Conservation (phyloP, 2,113 vertebrate species). For the Variabilichromis moorii region DNA sequence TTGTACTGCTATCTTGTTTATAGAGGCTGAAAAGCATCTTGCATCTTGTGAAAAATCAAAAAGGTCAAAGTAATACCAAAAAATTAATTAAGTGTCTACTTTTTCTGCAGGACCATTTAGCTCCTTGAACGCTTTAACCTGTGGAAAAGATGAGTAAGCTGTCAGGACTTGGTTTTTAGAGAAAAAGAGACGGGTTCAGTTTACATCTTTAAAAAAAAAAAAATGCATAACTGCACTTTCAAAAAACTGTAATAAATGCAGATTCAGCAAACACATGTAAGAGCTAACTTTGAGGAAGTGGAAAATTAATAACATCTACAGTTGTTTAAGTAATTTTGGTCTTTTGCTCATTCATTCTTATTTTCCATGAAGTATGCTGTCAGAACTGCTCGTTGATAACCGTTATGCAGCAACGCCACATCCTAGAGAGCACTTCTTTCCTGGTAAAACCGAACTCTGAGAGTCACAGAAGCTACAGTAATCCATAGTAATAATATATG, state of each 20-base stretch:
- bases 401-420: background rate
- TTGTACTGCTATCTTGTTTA: background rate
- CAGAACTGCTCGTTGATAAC: background rate
- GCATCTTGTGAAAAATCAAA: background rate
- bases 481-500: background rate
- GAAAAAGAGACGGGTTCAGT: background rate
- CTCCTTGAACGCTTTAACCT: background rate
- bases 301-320: conserved; percentile 11
- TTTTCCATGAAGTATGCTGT: background rate
- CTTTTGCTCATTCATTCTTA: background rate
- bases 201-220: background rate
- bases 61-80: background rate
- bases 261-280: conserved; percentile 2
- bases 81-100: background rate
- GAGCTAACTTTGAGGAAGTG: background rate
- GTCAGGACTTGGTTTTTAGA: background rate
- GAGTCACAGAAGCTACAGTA: background rate
- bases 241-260: background rate
- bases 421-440: background rate
- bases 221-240: background rate
- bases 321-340: conserved; percentile 28
- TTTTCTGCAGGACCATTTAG: background rate
- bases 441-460: background rate
- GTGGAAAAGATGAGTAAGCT: conserved; percentile 23
- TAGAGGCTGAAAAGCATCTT: background rate